Evolutionary conservation across 2,888 invertebrate species (phyloP).

Genomic region (Petrolisthes cinctipes): DNA sequence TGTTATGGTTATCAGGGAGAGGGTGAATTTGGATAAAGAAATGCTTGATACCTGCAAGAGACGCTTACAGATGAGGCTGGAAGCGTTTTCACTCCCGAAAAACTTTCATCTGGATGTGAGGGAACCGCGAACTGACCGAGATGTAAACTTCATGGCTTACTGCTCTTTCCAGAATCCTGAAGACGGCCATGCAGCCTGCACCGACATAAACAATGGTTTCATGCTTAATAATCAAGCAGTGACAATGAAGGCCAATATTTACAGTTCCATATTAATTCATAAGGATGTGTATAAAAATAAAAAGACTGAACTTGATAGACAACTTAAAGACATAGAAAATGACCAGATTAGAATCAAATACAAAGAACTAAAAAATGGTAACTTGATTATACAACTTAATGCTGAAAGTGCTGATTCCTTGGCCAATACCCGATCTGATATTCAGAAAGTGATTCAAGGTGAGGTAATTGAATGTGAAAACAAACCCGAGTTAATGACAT

Average conservation of each 20-base stretch:
- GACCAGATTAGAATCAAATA: conserved; percentile 14
- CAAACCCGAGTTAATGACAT: background rate
- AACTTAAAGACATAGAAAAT: background rate
- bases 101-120: conserved; percentile 26
- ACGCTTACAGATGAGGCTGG: background rate
- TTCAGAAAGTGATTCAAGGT: conserved; percentile 16
- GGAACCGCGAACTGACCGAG: conserved; percentile 33
- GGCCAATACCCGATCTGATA: background rate
- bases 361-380: conserved; percentile 24
- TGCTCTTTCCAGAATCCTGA: conserved; percentile 32
- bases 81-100: background rate
- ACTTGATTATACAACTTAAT: conserved; percentile 18
- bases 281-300: conserved; percentile 6
- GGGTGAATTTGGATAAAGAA: background rate
- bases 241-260: conserved; percentile 21
- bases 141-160: conserved; percentile 29
- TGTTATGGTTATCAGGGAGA: conserved; percentile 16
- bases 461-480: conserved; percentile 31
- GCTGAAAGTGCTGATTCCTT: conserved; percentile 15
- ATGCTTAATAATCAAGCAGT: background rate
- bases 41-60: background rate
- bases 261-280: conserved; percentile 39
- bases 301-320: background rate
- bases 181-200: conserved; percentile 29
- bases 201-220: conserved; percentile 18